A percentile compares a stretch with the other conserved stretches of the same genome.
These are phyloP conservation scores for Mnemiopsis leidyi DNA, from an alignment of 37 sponge, comb jelly and placozoan species.

Conservation along the genomic window DNA sequence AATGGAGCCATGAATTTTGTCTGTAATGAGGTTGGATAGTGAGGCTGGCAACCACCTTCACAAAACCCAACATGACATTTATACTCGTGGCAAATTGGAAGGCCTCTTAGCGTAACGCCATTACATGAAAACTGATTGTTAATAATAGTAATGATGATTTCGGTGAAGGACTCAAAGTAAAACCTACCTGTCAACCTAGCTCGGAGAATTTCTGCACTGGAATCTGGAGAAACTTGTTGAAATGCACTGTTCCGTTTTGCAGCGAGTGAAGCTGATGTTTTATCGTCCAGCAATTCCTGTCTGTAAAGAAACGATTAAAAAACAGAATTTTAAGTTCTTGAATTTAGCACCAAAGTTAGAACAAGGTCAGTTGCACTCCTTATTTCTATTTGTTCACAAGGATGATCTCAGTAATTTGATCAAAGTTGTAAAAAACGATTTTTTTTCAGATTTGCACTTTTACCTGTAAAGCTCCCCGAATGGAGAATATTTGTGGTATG, in stretches of 20 bases:
- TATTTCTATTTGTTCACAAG: background rate
- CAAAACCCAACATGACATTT: background rate
- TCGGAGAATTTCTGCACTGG: conserved; percentile 3
- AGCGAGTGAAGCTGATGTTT: background rate
- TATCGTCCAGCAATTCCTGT: background rate
- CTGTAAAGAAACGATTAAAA: no score
- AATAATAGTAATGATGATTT: no score
- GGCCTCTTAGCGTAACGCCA: no score
- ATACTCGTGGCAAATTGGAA: background rate
- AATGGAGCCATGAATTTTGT: background rate
- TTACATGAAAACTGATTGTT: no score
- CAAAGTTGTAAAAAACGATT: background rate
- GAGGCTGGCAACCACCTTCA: background rate
- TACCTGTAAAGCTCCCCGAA: background rate
- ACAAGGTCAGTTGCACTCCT: background rate
- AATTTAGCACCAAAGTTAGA: background rate
- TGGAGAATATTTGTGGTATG: conserved; percentile 47
- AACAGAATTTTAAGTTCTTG: background rate
- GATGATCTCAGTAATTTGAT: background rate
- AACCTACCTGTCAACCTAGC: conserved; percentile 14
- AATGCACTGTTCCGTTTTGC: conserved; percentile 20
- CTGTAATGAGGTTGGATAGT: background rate
- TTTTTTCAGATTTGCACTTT: no score
- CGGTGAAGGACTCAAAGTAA: no score
- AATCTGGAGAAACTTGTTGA: conserved; percentile 8